phyloP scores from a whole-genome alignment of 2,888 invertebrate genomes.

The Ophion ventricosus region DNA sequence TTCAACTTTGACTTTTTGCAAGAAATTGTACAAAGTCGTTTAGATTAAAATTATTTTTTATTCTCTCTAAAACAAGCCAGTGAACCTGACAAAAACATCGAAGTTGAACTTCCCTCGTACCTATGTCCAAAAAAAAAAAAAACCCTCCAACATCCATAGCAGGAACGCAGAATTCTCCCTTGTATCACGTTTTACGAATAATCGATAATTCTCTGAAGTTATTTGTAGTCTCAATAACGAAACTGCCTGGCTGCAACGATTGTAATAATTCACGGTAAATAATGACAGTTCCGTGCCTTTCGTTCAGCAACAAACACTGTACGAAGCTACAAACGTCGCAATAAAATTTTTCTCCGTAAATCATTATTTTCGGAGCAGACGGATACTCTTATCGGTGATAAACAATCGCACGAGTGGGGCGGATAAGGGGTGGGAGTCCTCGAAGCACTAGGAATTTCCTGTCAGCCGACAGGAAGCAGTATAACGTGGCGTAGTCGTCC shows the following conservation, averaged over 20 bases:
- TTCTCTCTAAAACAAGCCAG: background rate
- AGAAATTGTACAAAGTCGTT: background rate
- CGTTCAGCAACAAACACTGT: background rate
- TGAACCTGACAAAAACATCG: background rate
- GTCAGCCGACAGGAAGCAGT: conserved; percentile 48
- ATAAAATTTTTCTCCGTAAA: background rate
- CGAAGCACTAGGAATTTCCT: conserved; percentile 42
- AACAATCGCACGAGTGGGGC: conserved; percentile 48
- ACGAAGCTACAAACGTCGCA: background rate
- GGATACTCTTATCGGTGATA: conserved; percentile 52
- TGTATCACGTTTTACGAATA: background rate
- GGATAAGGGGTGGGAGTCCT: background rate
- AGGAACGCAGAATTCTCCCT: background rate
- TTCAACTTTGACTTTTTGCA: background rate
- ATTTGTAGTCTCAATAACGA: background rate
- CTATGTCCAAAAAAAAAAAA: background rate
- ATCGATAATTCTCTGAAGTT: background rate
- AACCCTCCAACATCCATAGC: background rate
- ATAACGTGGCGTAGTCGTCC: conserved; percentile 7
- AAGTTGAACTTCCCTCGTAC: background rate
- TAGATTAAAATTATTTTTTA: background rate
- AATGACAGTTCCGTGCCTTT: background rate
- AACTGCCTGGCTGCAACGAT: background rate
- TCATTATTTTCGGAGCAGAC: conserved; percentile 15
- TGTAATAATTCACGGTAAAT: background rate